Evolutionary conservation across 2,113 vertebrate species (phyloP).

Genomic region (Polypterus senegalus): DNA sequence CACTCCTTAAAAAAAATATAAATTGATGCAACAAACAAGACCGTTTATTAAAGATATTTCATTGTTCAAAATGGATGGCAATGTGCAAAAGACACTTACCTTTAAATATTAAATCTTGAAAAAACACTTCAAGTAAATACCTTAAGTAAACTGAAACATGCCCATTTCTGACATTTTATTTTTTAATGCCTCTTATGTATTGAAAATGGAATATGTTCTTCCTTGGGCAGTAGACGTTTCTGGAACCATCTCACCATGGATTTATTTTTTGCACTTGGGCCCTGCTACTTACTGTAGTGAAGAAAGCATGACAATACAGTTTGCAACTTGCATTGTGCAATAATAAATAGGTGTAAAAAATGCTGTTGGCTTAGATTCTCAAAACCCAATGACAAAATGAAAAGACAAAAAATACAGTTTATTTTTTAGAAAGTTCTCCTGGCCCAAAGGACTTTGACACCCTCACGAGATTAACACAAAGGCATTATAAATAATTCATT

Average conservation of each 20-base stretch:
- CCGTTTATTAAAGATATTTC: no score
- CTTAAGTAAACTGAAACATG: conserved; percentile 36
- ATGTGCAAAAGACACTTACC: no score
- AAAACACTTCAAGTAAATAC: neutral
- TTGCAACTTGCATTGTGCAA: no score
- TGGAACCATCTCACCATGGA: conserved; percentile 37
- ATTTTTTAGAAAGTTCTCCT: conserved; percentile 27
- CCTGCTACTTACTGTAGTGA: conserved; percentile 22
- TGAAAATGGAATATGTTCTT: conserved; percentile 40
- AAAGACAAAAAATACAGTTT: conserved; percentile 24
- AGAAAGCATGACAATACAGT: no score
- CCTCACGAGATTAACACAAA: conserved; percentile 43
- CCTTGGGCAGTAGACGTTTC: conserved; percentile 32
- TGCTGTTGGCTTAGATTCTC: conserved; percentile 22
- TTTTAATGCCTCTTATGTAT: no score
- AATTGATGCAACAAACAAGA: no score
- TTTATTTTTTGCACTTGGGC: conserved; percentile 36
- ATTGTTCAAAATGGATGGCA: no score
- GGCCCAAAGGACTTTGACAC: conserved; percentile 31
- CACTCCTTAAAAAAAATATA: no score
- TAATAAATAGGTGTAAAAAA: no score
- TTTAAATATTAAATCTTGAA: no score
- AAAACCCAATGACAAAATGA: conserved; percentile 43
- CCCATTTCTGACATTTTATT: conserved; percentile 18
- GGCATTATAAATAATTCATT: conserved; percentile 40